Evolutionary conservation across 2,113 vertebrate species (phyloP).

Genomic region (Cheilinus undulatus): DNA sequence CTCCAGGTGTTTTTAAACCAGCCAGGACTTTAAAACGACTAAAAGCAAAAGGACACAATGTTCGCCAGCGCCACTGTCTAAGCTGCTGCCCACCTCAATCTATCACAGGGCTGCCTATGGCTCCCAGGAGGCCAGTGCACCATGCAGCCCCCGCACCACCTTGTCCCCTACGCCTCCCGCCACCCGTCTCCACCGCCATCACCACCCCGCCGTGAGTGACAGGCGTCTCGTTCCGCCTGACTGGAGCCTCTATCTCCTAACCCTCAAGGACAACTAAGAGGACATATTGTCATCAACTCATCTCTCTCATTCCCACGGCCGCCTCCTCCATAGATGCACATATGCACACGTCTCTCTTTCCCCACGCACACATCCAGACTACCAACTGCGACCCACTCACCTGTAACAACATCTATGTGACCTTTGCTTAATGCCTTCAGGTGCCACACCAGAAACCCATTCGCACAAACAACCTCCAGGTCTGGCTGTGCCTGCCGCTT

Average conservation of each 20-base stretch:
- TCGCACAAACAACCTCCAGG: slow-evolving; percentile 74
- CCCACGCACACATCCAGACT: neutral
- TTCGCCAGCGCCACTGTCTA: slow-evolving; percentile 54
- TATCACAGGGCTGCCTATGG: slow-evolving; percentile 68
- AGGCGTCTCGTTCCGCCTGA: slow-evolving; percentile 81
- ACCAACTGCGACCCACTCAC: slow-evolving; percentile 66
- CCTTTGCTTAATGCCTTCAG: slow-evolving; percentile 76
- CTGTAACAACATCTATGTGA: slow-evolving; percentile 76
- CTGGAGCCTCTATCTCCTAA: slow-evolving; percentile 72
- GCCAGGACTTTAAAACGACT: slow-evolving; percentile 38
- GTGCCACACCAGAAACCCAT: slow-evolving; percentile 59
- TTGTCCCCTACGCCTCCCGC: slow-evolving; percentile 2
- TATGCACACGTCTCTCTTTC: slow-evolving; percentile 16
- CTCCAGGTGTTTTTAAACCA: slow-evolving; percentile 31
- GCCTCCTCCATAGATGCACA: slow-evolving; percentile 55
- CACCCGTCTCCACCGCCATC: slow-evolving; percentile 29
- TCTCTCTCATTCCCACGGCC: slow-evolving; percentile 59
- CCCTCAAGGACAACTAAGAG: slow-evolving; percentile 79
- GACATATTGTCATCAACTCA: slow-evolving; percentile 81
- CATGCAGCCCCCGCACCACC: slow-evolving; percentile 36
- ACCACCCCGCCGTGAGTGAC: slow-evolving; percentile 77
- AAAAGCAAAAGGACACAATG: slow-evolving; percentile 66
- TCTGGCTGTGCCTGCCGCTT: slow-evolving; percentile 67
- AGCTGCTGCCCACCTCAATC: slow-evolving; percentile 69
- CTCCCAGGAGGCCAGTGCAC: slow-evolving; percentile 63